Conservation (phyloP, 2,113 vertebrate species). For the Myiozetetes cayanensis region DNA sequence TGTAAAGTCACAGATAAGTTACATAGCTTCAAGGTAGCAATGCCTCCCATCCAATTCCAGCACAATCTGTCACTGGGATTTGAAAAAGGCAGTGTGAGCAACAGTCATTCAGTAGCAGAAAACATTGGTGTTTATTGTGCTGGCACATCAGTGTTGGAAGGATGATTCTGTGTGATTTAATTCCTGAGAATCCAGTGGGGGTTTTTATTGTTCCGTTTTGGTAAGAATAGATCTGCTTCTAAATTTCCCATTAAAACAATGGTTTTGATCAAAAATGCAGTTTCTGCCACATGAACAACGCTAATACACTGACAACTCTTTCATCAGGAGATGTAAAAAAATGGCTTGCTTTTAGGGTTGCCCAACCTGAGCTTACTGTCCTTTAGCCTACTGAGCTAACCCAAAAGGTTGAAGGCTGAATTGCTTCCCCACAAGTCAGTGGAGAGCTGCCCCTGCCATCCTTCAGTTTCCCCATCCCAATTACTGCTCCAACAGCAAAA, state of each 20-base stretch:
- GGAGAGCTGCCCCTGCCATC: neutral
- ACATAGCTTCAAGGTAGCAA: neutral
- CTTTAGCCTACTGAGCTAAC: neutral
- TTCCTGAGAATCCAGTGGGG: neutral
- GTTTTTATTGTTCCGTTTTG: neutral
- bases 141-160: neutral
- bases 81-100: neutral
- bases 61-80: neutral
- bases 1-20: neutral
- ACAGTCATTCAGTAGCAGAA: neutral
- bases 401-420: neutral
- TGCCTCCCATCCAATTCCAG: neutral
- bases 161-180: neutral
- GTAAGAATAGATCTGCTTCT: neutral
- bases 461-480: neutral
- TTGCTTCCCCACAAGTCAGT: neutral
- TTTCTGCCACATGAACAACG: neutral
- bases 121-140: neutral
- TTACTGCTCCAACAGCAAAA: neutral
- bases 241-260: neutral
- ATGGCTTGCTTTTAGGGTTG: neutral
- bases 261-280: neutral
- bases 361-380: neutral
- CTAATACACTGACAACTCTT: neutral
- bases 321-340: rapidly evolving